Percentiles rank a stretch among this genome's conserved stretches.
phyloP scores from a whole-genome alignment of 2,888 invertebrate species.

The Ochropacha duplaris region DNA sequence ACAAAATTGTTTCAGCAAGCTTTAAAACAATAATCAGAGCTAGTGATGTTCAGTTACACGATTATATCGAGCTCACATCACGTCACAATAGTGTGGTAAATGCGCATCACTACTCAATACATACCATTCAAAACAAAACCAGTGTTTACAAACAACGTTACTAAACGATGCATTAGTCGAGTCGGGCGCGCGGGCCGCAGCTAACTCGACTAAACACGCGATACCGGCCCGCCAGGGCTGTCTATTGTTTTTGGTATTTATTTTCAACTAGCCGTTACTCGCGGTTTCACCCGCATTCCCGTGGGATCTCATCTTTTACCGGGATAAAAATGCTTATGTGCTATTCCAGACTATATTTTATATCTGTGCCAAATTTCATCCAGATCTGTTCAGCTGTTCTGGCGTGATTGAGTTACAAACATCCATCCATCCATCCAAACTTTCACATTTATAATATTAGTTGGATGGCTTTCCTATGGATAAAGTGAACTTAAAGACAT shows the following conservation, averaged over 20 bases:
- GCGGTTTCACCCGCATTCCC: too few relatives aligned
- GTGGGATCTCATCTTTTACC: too few relatives aligned
- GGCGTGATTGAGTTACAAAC: too few relatives aligned
- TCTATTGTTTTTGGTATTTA: background rate
- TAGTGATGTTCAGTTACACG: slow-evolving; percentile 19
- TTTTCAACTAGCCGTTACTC: too few relatives aligned
- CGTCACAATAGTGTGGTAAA: background rate
- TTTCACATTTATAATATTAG: too few relatives aligned
- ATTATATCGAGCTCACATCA: background rate
- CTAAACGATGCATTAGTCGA: slow-evolving; percentile 28
- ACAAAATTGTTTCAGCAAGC: slow-evolving; percentile 6
- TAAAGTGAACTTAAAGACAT: too few relatives aligned
- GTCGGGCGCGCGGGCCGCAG: slow-evolving; percentile 15
- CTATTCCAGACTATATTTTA: too few relatives aligned
- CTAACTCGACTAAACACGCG: slow-evolving; percentile 36
- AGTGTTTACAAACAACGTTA: slow-evolving; percentile 38
- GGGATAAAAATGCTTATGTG: too few relatives aligned
- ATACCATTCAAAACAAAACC: slow-evolving; percentile 24
- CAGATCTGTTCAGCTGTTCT: too few relatives aligned
- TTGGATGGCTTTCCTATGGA: too few relatives aligned
- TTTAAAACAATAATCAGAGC: background rate
- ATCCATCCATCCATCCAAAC: too few relatives aligned
- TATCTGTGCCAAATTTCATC: too few relatives aligned
- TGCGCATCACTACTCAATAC: slow-evolving; percentile 15
- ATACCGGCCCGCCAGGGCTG: slow-evolving; percentile 12